Base-by-base conservation (phyloP, 37 sponge, comb jelly and placozoan species). In the Ephydatia muelleri region DNA sequence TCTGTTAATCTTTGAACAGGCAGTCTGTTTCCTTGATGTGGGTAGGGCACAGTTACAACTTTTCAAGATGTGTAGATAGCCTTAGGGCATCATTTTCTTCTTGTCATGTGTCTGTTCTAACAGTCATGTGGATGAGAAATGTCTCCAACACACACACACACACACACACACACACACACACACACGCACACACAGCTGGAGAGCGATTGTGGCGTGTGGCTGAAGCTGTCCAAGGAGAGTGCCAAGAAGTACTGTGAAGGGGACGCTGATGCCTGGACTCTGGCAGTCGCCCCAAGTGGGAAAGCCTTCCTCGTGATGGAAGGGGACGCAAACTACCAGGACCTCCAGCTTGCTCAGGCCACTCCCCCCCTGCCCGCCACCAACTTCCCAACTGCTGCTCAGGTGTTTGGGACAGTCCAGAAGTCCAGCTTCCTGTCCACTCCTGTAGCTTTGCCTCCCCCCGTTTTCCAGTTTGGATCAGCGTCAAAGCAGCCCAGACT, bases 151-250 rank as follows among this genome's bases (percentile, higher is more conserved):
- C n/a, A n/a, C n/a, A n/a, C n/a, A n/a, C n/a, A n/a, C n/a, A n/a
- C n/a, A n/a, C n/a, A n/a, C n/a, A n/a, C n/a, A n/a, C n/a, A n/a
- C n/a, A n/a, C n/a, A n/a, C n/a, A n/a, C 14, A 65, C 21, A 65
- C 19, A 65, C 66, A 22, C 14, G 66, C 14, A 65, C 66, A 22
- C 67, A 14, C 65, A 95, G 95, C 85, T 83, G 57, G 92, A 91
- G 57, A 92, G 89, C 34, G 91, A 94, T 34, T 94, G 94, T 84
- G 95, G 95, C 5, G 85, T 93, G 8, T 97, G 97, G 97, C 81
- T 97, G 82, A 94, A 92, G 65, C 89, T 97, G 28, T 68, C 84
- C 28, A 75, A 82, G 23, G 91, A 87, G 35, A 81, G 73, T 19
- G 80, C 48, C 36, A 70, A 84, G 65, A 92, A 88, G 86, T 92